Percentiles rank a stretch among this genome's conserved stretches.
Evolutionary conservation across 1,140 invertebrate species (phyloP).

Genomic region (Leucophenga varia): DNA sequence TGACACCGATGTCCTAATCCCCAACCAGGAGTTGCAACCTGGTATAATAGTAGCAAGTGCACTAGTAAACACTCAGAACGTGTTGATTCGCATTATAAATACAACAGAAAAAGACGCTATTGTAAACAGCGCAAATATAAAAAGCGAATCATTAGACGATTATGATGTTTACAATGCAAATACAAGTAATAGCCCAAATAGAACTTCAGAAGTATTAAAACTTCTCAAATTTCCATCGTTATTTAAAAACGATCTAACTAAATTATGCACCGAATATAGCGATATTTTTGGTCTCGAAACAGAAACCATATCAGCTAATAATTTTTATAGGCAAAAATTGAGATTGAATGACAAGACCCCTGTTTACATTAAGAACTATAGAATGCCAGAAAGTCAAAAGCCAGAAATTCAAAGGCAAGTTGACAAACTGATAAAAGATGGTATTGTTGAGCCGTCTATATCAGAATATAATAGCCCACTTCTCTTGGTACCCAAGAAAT

Average conservation of each 20-base stretch:
- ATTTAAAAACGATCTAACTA: not conserved
- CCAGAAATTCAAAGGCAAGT: not conserved
- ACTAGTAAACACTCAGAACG: not conserved
- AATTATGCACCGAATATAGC: not conserved
- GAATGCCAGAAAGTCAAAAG: not conserved
- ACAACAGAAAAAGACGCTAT: not conserved
- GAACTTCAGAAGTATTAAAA: not conserved
- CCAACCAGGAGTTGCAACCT: not conserved
- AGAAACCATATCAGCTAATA: not conserved
- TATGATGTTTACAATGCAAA: not conserved
- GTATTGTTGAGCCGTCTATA: too few species aligned
- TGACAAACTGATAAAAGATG: not conserved
- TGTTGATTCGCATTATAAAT: not conserved
- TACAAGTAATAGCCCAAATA: not conserved
- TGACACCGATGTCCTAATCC: not conserved
- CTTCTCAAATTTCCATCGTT: not conserved
- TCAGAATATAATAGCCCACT: too few species aligned
- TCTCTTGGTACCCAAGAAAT: too few species aligned
- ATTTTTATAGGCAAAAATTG: too few species aligned
- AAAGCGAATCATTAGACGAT: not conserved
- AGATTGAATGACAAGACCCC: not conserved
- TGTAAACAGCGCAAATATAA: not conserved
- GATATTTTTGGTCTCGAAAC: slow-evolving; percentile 3
- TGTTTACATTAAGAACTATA: not conserved
- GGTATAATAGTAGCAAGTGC: too few species aligned